Base-by-base conservation (phyloP, 2,113 vertebrate species). In the Burhinus oedicnemus region DNA sequence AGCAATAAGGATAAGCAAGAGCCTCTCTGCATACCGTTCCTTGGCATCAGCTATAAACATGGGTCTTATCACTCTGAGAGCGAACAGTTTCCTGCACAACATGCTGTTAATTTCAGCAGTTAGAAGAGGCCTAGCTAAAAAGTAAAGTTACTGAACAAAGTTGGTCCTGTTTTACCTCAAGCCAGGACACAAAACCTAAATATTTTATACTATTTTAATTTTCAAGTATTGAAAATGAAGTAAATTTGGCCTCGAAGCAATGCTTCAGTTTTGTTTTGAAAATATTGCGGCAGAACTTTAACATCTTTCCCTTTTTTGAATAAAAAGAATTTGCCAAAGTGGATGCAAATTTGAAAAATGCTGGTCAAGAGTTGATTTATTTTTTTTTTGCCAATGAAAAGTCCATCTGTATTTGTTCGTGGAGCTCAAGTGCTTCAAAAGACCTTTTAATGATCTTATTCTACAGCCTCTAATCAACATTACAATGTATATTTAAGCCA, bases 381-480 rank as follows among this genome's bases (percentile, higher is more conserved):
- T 5, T 3, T 42, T 42, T 32, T 5, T 51, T 20, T 20, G 20
- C 6, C 3, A 9, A 17, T 25, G 8, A 42, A 52, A 91, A 74
- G 32, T 61, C 20, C 7, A 34, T 45, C 11, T 51, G 8, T 8
- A 6, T 64, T 69, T 68, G 5, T 81, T 78, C 49, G 18, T 74
- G 36, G 26, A 21, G 21, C 9, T 58, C 16, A 74, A 45, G 34
- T 58, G 22, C 10, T 77, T 83, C 0, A 29, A 18, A 55, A 70
- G 45, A 62, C 2, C 3, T 75, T 65, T 3, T 9, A 38, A 10
- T 47, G 0, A 2, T 26, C 19, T 20, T 38, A 20, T 14, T 85
- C 79, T 62, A 69, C 9, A 42, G 25, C 7, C 27, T 74, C 9
- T 25, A 62, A 40, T 51, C 45, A 52, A 51, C 18, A 4, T 70